Evolutionary conservation across 1,140 invertebrate species (phyloP), one percentile per base, ranked within the genome.

Genomic region (Drosophila fuyamai): DNA sequence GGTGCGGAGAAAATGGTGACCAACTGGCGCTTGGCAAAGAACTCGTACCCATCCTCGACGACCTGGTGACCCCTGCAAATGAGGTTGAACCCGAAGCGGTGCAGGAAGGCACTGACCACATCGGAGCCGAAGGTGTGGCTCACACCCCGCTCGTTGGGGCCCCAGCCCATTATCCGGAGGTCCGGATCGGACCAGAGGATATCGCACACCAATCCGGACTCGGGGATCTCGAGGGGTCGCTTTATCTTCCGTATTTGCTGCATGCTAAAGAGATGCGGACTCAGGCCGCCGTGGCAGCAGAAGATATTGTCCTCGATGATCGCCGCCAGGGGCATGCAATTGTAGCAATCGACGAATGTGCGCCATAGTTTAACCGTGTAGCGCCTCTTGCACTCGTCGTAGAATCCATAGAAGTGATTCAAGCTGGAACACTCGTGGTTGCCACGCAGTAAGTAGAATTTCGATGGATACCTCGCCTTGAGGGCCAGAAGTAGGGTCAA

Each of bases 351-450:
- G 7, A 94, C 97, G 91, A 97, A 97, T 23, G 95, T 99, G 93
- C 99, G 99, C 98, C 98, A 99, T 84, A 99, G 92, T 93, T 99
- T 99, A 57, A 99, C 98, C 93, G 98, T 98, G 92, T 97, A 99
- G 81, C 98, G 95, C 88, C 98, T 94, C 94, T 97, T 96, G 95
- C 98, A 99, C 94, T 98, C 98, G 92, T 99, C 98, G 92, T 98
- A 99, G 93, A 99, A 99, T 36, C 94, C 90, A 94, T 98, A 98
- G 94, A 98, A 98, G 93, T 97, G 96, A 93, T 98, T 98, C 82
- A 98, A 97, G 74, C 94, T 95, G 43, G 96, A 95, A 91, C 96
- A 96, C 86, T 97, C 96, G 90, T 97, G 96, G 86, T 97, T 97
- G 56, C 96, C 96, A 86, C 96, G 93, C 88, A 96, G 94, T 78